These are phyloP conservation scores for Epinotia demarniana DNA, from an alignment of 2,888 invertebrate genomes.

Conservation along the genomic window DNA sequence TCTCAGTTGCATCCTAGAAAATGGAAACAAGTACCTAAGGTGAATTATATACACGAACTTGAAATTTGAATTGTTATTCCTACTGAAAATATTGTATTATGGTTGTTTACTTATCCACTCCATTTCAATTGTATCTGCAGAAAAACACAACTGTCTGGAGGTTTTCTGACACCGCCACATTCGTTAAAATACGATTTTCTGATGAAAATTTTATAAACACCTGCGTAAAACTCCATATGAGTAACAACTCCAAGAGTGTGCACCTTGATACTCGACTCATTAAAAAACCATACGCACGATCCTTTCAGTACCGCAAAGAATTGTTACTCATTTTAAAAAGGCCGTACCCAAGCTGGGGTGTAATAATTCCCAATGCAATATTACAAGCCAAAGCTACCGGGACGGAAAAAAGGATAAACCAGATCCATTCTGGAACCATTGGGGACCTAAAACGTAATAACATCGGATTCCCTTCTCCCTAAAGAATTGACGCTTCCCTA, in stretches of 20 bases:
- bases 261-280: background rate
- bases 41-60: background rate
- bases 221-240: background rate
- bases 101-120: background rate
- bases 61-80: background rate
- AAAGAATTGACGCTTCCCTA: conserved; percentile 23
- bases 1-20: too few relatives aligned
- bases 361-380: conserved; percentile 38
- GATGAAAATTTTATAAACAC: background rate
- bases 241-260: background rate
- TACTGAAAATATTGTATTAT: background rate
- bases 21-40: background rate
- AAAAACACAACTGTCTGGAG: too few relatives aligned
- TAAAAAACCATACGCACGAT: background rate
- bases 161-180: too few relatives aligned
- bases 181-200: background rate
- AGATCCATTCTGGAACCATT: conserved; percentile 47
- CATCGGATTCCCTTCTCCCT: conserved; percentile 47
- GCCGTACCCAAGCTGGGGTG: conserved; percentile 1
- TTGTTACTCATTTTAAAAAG: conserved; percentile 7
- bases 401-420: conserved; percentile 32
- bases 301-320: conserved; percentile 1
- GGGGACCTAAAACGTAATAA: conserved; percentile 53
- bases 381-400: conserved; percentile 13
- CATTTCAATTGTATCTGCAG: too few relatives aligned